Conservation (phyloP, 2,113 vertebrate species). For the Vulpes lagopus region DNA sequence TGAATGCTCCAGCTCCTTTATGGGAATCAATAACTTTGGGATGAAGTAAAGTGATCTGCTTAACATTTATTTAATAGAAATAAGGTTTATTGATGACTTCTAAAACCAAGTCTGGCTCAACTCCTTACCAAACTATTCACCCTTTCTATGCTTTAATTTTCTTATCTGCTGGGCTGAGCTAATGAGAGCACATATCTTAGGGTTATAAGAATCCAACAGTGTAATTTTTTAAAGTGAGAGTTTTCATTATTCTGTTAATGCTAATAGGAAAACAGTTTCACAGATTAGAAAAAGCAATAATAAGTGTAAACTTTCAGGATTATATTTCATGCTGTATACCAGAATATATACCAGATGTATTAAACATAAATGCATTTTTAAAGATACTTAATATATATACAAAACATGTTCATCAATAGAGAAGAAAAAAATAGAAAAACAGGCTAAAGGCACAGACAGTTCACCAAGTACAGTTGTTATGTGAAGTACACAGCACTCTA, state of each 20-base stretch:
- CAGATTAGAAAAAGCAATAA: background rate
- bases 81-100: background rate
- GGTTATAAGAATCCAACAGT: background rate
- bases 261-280: background rate
- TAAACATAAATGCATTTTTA: background rate
- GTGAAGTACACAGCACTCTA: background rate
- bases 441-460: background rate
- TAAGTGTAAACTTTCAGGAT: background rate
- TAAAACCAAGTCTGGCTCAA: constrained; percentile 10
- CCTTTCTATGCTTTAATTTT: background rate
- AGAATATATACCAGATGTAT: background rate
- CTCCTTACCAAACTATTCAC: background rate
- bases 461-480: background rate
- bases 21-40: background rate
- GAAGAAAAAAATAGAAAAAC: constrained; percentile 30
- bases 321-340: background rate
- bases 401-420: constrained; percentile 20
- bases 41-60: constrained; percentile 23
- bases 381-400: background rate
- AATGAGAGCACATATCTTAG: background rate
- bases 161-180: background rate
- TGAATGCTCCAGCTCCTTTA: background rate
- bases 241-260: constrained; percentile 19
- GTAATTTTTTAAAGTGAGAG: background rate
- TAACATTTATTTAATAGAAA: background rate